Conservation (phyloP, 2,113 vertebrate genomes). For the Scatophagus argus region DNA sequence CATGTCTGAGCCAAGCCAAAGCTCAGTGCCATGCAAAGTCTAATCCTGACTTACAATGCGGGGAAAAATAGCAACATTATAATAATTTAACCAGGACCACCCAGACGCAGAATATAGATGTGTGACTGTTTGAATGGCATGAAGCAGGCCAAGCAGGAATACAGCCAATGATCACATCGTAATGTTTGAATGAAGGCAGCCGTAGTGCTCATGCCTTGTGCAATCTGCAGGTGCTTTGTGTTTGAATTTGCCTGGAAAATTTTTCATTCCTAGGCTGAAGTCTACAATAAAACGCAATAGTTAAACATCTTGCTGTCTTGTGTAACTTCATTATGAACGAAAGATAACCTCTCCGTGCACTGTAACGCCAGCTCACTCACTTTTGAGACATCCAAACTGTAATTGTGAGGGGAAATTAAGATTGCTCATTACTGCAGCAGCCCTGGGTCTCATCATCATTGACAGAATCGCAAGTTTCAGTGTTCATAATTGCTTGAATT, state of each 20-base stretch:
- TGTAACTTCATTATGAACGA: conserved; percentile 41
- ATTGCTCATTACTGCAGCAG: conserved; percentile 2
- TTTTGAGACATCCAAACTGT: conserved; percentile 12
- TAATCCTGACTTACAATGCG: conserved; percentile 59
- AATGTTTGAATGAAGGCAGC: conserved; percentile 51
- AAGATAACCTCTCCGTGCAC: conserved; percentile 34
- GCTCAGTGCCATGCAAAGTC: conserved; percentile 40
- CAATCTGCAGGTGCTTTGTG: conserved; percentile 64
- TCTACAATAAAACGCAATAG: conserved; percentile 37
- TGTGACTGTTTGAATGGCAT: conserved; percentile 58
- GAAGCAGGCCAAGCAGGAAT: conserved; percentile 46
- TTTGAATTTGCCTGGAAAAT: conserved; percentile 48
- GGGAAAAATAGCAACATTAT: conserved; percentile 50
- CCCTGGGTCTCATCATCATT: conserved; percentile 10
- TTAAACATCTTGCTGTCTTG: conserved; percentile 42
- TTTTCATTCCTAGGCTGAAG: conserved; percentile 7
- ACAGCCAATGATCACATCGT: conserved; percentile 63
- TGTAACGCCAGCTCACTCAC: conserved; percentile 23
- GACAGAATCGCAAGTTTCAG: conserved; percentile 1
- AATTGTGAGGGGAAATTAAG: conserved; percentile 22
- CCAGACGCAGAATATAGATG: conserved; percentile 68
- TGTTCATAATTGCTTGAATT: conserved; percentile 19
- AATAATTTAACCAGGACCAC: conserved; percentile 71
- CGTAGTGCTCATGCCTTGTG: conserved; percentile 33
- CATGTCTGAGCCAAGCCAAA: conserved; percentile 52